Evolutionary conservation across 1,140 invertebrate genomes (phyloP).

Genomic region (Ericerus pela): DNA sequence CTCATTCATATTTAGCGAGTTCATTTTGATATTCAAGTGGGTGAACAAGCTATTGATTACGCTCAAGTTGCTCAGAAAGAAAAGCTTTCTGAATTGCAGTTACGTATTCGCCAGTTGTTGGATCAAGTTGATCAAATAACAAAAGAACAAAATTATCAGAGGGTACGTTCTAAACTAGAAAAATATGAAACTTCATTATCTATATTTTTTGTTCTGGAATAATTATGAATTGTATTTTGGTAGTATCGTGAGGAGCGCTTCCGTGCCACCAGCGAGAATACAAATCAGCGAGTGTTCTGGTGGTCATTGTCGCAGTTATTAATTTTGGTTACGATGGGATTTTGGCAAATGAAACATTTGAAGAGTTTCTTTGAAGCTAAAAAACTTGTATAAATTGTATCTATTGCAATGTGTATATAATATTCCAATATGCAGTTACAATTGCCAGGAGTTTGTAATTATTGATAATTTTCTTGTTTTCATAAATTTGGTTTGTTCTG

Average conservation of each 20-base stretch:
- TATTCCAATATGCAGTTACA: too few species aligned
- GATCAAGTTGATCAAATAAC: slow-evolving; percentile 99
- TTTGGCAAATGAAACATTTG: slow-evolving; percentile 98
- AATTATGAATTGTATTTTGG: slow-evolving; percentile 31
- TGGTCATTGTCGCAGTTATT: slow-evolving; percentile 90
- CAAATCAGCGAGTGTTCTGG: slow-evolving; percentile 91
- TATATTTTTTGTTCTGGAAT: neutral
- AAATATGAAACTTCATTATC: neutral
- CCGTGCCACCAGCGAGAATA: slow-evolving; percentile 92
- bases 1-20: slow-evolving; percentile 44
- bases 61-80: slow-evolving; percentile 94
- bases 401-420: too few species aligned
- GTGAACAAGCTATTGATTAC: slow-evolving; percentile 97
- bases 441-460: too few species aligned
- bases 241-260: slow-evolving; percentile 97
- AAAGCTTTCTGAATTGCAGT: slow-evolving; percentile 88
- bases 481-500: too few species aligned
- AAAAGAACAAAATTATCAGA: slow-evolving; percentile 98
- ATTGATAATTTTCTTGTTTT: too few species aligned
- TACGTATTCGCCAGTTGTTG: slow-evolving; percentile 84
- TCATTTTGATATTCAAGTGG: slow-evolving; percentile 97
- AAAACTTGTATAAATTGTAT: slow-evolving; percentile 80
- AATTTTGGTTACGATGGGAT: slow-evolving; percentile 81
- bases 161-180: slow-evolving; percentile 61
- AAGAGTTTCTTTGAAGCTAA: slow-evolving; percentile 99